Evolutionary conservation across 1,140 invertebrate species (phyloP), one percentile per base, ranked within the genome.

Genomic region (Eumeta japonica): DNA sequence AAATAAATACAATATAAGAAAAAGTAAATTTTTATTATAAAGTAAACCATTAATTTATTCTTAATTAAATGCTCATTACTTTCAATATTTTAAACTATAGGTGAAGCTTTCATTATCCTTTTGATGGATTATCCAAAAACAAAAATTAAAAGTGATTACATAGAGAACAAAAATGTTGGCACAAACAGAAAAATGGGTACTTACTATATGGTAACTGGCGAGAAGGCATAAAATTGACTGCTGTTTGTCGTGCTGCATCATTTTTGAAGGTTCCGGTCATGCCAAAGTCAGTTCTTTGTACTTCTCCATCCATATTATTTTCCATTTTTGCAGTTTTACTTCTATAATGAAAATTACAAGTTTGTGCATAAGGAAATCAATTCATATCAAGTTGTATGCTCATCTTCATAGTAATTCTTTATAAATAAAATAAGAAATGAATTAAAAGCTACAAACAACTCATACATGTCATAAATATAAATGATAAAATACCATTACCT

Each of bases 211-310:
- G 50, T 3, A 63, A 36, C 35, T 71, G 64, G 3, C 68, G 43
- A 0, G 68, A 74, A 1, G 68, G 68, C 66, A 74, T 70, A 20
- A 74, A 74, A 48, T 68, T 71, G 27, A 74, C 50, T 9, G 64
- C 62, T 3, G 63, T 56, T 38, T 74, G 66, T 13, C 68, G 43
- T 0, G 66, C 68, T 2, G 58, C 53, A 52, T 55, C 59, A 41
- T 55, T 62, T 16, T 58, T 54, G 14, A 62, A 38, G 1, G 67
- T 64, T 16, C 57, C 0, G 50, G 59, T 0, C 60, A 50, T 0
- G 58, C 48, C 3, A 53, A 39, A 16, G 52, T 47, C 52, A 17
- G 54, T 28, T 28, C 65, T 62, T 13, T 50, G 57, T 11, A 47
- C 44, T 16, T 55, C 50, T 20, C 59, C 55, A 1, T 60, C 62